A percentile compares a stretch with the other conserved stretches of the same genome.
These are phyloP conservation scores for Prosopocoilus inquinatus DNA, from an alignment of 2,888 invertebrate species.

Conservation along the genomic window DNA sequence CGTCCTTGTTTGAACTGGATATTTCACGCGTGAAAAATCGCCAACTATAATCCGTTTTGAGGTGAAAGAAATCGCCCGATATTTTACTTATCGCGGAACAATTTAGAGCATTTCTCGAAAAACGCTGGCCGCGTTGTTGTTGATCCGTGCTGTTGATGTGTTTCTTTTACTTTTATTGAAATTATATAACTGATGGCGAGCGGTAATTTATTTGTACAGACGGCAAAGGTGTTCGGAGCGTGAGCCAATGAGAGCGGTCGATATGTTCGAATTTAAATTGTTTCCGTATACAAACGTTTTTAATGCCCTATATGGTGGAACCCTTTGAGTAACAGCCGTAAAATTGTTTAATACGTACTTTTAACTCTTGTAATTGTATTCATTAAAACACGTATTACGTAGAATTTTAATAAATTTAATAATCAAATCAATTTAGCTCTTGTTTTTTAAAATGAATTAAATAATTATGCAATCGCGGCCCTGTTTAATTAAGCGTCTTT, in stretches of 20 bases:
- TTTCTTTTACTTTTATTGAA: conserved; percentile 6
- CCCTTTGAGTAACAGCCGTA: conserved; percentile 9
- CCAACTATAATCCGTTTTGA: no score
- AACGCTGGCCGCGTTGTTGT: no score
- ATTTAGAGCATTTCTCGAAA: no score
- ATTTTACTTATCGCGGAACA: no score
- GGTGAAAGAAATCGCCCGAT: no score
- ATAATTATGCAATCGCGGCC: no score
- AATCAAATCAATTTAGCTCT: no score
- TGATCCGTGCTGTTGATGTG: neutral
- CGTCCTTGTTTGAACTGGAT: no score
- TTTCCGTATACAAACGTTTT: conserved; percentile 16
- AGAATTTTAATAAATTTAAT: neutral
- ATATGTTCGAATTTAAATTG: conserved; percentile 18
- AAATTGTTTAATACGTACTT: conserved; percentile 6
- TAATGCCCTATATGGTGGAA: neutral
- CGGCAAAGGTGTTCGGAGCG: conserved; percentile 19
- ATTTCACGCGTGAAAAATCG: no score
- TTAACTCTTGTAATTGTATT: conserved; percentile 8
- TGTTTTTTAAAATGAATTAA: no score
- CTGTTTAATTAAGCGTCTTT: no score
- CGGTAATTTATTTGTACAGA: conserved; percentile 21
- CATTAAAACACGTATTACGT: neutral
- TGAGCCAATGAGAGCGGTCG: conserved; percentile 6
- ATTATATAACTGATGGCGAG: conserved; percentile 19